Evolutionary conservation across 2,797 vertebrate genomes (phyloP), one percentile per base, ranked within the genome.

Genomic region (Meriones psammophilus): DNA sequence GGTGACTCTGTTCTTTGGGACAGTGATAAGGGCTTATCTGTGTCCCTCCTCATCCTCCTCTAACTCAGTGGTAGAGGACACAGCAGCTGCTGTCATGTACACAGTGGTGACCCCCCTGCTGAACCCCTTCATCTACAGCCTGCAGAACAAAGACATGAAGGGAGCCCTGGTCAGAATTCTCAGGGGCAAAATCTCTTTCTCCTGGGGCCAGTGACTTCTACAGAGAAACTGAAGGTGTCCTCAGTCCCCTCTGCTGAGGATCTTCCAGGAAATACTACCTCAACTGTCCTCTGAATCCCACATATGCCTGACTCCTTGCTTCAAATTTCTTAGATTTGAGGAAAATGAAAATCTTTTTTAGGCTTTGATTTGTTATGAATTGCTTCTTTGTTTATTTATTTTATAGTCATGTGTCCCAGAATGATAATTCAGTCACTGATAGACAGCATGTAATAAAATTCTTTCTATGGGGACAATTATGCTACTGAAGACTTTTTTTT

Each of bases 101-200:
- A 97, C 95, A 1, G 97, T 98, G 80, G 92, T 98, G 62, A 97
- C 97, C 2, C 96, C 97, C 8, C 10, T 97, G 5, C 42, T 97
- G 12, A 98, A 97, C 87, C 97, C 95, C 0, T 92, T 97, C 79
- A 97, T 98, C 64, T 98, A 97, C 4, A 97, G 95, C 93, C 50
- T 98, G 28, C 0, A 92, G n/a, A 98, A 97, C 68, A 97, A 76
- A 22, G 97, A 98, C 58, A 96, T 98, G 90, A 96, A 97, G 69
- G 46, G 24, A 0, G 96, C 96, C 0, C 39, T 98, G 26, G 50
- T 36, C n/a, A 97, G 88, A 78, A 91, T 96, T 78, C 66, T 98
- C 46, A 91, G 46, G 8, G 93, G 94, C 12, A 78, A 88, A 89
- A 18, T 50, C 30, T 95, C 42, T 39, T 90, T 84, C 4, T 89